Conservation (phyloP, 2,797 vertebrate species). For the Sebastolobus alascanus region DNA sequence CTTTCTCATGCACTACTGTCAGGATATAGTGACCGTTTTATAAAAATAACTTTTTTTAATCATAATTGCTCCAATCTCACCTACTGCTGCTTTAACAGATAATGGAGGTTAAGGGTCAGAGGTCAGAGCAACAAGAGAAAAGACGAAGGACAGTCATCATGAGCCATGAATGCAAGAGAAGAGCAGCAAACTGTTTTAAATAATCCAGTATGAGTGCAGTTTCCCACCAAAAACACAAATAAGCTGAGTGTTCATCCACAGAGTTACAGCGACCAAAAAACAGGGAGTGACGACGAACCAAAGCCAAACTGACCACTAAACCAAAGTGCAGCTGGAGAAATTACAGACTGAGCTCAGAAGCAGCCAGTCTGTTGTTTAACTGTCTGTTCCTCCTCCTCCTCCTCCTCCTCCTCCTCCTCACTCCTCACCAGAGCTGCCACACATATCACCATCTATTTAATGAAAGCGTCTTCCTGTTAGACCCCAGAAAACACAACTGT, state of each 20-base stretch:
- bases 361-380: background rate
- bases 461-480: background rate
- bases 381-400: background rate
- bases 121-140: background rate
- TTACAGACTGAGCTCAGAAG: conserved; percentile 3
- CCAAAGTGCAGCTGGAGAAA: conserved; percentile 27
- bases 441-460: background rate
- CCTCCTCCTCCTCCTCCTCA: background rate
- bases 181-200: background rate
- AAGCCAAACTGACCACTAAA: conserved; percentile 17
- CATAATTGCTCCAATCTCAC: too few relatives aligned
- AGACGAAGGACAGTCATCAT: background rate
- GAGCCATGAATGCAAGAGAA: background rate
- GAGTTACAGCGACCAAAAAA: background rate
- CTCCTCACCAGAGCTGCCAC: background rate
- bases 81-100: background rate
- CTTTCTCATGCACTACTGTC: too few relatives aligned
- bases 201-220: background rate
- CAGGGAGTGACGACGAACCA: conserved; percentile 1
- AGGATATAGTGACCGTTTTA: too few relatives aligned
- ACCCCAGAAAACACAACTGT: background rate
- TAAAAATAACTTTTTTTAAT: too few relatives aligned
- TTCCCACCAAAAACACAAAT: background rate
- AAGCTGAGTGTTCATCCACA: background rate
- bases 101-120: background rate